Percentiles rank a stretch among this genome's conserved stretches.
phyloP scores from a whole-genome alignment of 2,888 invertebrate genomes.

The Brachycybe producta region DNA sequence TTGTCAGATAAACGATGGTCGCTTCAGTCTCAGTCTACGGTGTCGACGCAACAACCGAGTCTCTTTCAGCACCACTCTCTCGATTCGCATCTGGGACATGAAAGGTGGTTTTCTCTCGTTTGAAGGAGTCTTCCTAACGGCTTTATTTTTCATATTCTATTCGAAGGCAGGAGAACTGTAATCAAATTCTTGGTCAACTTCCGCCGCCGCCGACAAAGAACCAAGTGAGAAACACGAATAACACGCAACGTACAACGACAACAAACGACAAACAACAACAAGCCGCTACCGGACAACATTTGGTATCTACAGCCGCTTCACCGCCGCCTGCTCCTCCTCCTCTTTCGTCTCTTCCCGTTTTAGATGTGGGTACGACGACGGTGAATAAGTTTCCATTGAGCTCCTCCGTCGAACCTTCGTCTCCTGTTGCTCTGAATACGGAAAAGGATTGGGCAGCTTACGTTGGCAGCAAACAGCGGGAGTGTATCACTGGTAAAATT shows the following conservation, averaged over 20 bases:
- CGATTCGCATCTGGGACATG: too few relatives aligned
- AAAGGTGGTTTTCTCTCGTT: too few relatives aligned
- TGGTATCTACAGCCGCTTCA: too few relatives aligned
- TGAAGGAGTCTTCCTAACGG: background rate
- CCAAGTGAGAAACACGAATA: conserved; percentile 23
- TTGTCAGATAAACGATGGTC: too few relatives aligned
- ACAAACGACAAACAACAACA: background rate
- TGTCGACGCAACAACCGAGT: too few relatives aligned
- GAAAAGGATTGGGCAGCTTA: conserved; percentile 18
- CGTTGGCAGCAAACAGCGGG: conserved; percentile 7
- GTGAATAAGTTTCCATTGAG: too few relatives aligned
- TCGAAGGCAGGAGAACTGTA: conserved; percentile 8
- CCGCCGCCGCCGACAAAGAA: conserved; percentile 33
- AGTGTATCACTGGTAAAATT: background rate
- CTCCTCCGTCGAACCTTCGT: conserved; percentile 5
- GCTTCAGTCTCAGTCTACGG: too few relatives aligned
- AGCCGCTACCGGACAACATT: too few relatives aligned
- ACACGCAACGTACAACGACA: background rate
- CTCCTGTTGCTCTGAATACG: conserved; percentile 1
- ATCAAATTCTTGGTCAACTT: conserved; percentile 27
- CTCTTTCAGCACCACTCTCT: too few relatives aligned
- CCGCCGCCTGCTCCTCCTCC: too few relatives aligned
- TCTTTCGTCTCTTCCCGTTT: too few relatives aligned
- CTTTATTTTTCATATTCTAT: background rate
- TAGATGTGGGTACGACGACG: too few relatives aligned